Evolutionary conservation across 2,888 invertebrate species (phyloP).

Genomic region (Notodonta ziczac): DNA sequence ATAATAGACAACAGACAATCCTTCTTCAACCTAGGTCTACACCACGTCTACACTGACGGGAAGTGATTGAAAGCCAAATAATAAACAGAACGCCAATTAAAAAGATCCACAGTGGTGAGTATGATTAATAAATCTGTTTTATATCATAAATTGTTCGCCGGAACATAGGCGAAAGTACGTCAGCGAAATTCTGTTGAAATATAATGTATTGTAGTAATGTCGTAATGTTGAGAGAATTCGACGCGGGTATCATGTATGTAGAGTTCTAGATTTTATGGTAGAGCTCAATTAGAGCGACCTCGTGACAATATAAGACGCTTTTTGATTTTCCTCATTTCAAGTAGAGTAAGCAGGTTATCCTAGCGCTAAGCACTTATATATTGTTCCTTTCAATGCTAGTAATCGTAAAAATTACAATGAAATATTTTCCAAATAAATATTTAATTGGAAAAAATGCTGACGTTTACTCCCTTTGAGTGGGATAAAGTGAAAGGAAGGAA

Average conservation of each 20-base stretch:
- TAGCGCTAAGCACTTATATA: too few species aligned
- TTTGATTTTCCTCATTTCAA: background rate
- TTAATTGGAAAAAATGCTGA: too few species aligned
- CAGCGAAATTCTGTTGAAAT: constrained; percentile 28
- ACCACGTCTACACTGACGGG: constrained; percentile 13
- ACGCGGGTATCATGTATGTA: background rate
- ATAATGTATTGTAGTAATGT: background rate
- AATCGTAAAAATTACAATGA: too few species aligned
- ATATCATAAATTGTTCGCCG: constrained; percentile 39
- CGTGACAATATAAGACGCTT: background rate
- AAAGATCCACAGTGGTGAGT: constrained; percentile 37
- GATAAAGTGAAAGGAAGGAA: too few species aligned
- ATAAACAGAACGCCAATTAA: constrained; percentile 56
- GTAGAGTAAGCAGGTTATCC: too few species aligned
- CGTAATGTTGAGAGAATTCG: background rate
- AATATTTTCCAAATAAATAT: too few species aligned
- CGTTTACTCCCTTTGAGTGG: too few species aligned
- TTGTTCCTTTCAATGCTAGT: too few species aligned
- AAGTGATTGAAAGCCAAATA: constrained; percentile 48
- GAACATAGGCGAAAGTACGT: constrained; percentile 21
- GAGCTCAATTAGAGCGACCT: background rate
- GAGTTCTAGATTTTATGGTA: background rate
- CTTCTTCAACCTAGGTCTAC: constrained; percentile 21
- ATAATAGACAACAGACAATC: constrained; percentile 6
- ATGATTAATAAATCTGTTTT: constrained; percentile 49